A percentile compares a stretch with the other conserved stretches of the same genome.
Conservation (phyloP, 2,888 invertebrate species). For the Zaprionus bogoriensis region DNA sequence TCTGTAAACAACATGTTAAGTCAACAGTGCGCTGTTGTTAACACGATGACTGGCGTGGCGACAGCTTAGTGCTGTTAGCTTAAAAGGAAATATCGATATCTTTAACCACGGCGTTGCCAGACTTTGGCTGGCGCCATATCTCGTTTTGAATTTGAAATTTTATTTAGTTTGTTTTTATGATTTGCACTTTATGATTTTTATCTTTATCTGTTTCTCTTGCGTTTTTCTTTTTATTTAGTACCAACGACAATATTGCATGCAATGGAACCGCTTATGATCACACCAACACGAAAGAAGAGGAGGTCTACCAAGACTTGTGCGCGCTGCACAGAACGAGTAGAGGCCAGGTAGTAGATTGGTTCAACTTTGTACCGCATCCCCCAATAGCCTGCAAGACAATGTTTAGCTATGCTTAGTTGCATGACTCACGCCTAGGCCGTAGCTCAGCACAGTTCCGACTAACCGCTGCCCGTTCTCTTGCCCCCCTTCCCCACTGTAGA, state of each 20-base stretch:
- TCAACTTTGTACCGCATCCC: slow-evolving; percentile 12
- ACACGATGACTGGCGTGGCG: slow-evolving; percentile 12
- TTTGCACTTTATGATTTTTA: slow-evolving; percentile 12
- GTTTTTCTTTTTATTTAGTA: slow-evolving; percentile 82
- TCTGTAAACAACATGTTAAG: slow-evolving; percentile 22
- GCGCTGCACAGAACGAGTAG: slow-evolving; percentile 86
- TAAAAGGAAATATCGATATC: slow-evolving; percentile 31
- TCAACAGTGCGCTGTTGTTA: slow-evolving; percentile 29
- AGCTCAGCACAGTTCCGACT: slow-evolving; percentile 18
- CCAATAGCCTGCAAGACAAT: slow-evolving; percentile 31
- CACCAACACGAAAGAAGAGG: slow-evolving; percentile 88
- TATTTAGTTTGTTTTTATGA: not conserved
- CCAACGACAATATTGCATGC: slow-evolving; percentile 84
- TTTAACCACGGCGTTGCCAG: not conserved
- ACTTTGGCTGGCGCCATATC: slow-evolving; percentile 1
- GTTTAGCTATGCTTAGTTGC: slow-evolving; percentile 47
- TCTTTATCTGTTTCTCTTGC: slow-evolving; percentile 6
- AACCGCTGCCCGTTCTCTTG: slow-evolving; percentile 14
- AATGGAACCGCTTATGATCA: slow-evolving; percentile 83
- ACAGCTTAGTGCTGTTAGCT: not conserved
- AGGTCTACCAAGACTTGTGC: slow-evolving; percentile 97
- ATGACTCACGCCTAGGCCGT: slow-evolving; percentile 36
- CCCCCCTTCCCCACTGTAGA: slow-evolving; percentile 55
- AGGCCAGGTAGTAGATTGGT: slow-evolving; percentile 83
- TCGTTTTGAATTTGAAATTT: slow-evolving; percentile 1